Evolutionary conservation across 2,888 invertebrate genomes (phyloP).

Genomic region (Erannis defoliaria): DNA sequence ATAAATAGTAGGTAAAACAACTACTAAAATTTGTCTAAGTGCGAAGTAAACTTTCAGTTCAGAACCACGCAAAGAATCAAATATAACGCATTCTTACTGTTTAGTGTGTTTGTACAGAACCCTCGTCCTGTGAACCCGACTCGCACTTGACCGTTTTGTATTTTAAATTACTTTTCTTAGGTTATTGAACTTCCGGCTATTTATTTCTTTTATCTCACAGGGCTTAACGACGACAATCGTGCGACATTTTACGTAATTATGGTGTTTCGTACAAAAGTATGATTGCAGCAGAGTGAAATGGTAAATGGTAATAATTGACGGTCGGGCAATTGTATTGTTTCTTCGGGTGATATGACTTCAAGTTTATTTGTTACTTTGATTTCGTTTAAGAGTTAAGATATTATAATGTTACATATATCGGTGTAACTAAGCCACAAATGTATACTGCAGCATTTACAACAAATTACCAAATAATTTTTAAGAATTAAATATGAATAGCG

Average conservation of each 20-base stretch:
- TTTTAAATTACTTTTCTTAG: background rate
- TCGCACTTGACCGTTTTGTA: background rate
- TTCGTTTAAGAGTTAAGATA: background rate
- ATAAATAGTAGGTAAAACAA: no score
- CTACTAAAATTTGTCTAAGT: no score
- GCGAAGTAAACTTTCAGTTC: no score
- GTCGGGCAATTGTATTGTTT: conserved; percentile 6
- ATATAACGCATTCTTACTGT: no score
- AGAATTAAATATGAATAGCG: no score
- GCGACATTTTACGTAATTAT: conserved; percentile 19
- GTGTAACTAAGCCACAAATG: no score
- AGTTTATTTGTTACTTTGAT: conserved; percentile 4
- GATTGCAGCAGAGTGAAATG: conserved; percentile 2
- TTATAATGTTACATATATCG: background rate
- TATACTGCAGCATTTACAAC: no score
- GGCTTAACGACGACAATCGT: conserved; percentile 11
- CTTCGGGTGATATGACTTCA: conserved; percentile 10
- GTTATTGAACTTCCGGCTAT: conserved; percentile 20
- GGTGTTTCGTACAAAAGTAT: conserved; percentile 3
- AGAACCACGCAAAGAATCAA: no score
- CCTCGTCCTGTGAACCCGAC: background rate
- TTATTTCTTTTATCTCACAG: conserved; percentile 1
- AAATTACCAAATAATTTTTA: no score
- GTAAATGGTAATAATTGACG: conserved; percentile 3
- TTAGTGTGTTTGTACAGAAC: background rate